Conservation (phyloP, 2,888 invertebrate genomes). For the Dione juno region DNA sequence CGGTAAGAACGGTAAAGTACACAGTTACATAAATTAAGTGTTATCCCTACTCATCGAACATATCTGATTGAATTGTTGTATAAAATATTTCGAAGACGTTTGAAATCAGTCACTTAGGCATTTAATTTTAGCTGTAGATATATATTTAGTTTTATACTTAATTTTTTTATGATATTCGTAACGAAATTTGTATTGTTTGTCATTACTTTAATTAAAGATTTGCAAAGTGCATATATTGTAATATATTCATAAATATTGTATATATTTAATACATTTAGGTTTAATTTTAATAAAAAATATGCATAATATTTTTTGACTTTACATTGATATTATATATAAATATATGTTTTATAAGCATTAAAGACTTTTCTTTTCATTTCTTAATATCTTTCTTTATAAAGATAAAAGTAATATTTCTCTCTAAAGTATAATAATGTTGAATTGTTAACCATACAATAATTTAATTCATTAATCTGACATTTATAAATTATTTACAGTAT, state of each 20-base stretch:
- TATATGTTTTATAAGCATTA: constrained; percentile 7
- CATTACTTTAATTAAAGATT: background rate
- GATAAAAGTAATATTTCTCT: background rate
- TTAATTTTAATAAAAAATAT: background rate
- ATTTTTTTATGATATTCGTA: background rate
- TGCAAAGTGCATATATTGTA: constrained; percentile 1
- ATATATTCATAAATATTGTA: background rate
- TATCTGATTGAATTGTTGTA: too few species aligned
- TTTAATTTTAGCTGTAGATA: too few species aligned
- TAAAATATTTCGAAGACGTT: too few species aligned
- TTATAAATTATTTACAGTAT: constrained; percentile 26
- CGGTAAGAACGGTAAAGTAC: too few species aligned
- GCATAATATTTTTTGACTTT: constrained; percentile 1
- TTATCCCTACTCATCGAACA: too few species aligned
- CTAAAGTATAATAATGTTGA: too few species aligned
- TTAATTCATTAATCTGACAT: background rate
- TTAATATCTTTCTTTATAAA: too few species aligned
- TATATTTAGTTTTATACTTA: too few species aligned
- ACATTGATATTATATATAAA: constrained; percentile 1
- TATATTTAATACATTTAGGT: background rate
- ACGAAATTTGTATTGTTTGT: background rate
- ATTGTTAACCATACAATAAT: background rate
- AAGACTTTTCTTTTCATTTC: background rate
- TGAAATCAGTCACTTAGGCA: too few species aligned
- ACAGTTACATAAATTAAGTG: too few species aligned